A percentile compares a stretch with the other conserved stretches of the same genome.
Evolutionary conservation across 2,888 invertebrate species (phyloP).

Genomic region (Phyto melanocephala): DNA sequence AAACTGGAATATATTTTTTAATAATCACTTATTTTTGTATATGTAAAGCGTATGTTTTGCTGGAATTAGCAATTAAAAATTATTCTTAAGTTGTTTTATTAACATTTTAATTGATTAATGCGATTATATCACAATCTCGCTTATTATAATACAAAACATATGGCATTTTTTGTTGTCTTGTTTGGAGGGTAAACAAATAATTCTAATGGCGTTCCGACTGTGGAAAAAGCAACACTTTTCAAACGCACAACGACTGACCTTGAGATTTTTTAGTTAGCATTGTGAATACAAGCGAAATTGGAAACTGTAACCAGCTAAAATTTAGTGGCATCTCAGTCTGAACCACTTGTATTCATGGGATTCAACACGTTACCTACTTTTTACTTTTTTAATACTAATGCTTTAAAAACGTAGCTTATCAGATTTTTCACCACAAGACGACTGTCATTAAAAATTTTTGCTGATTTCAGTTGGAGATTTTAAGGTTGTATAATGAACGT

Average conservation of each 20-base stretch:
- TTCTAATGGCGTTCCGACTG: constrained; percentile 9
- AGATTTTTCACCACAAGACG: not conserved
- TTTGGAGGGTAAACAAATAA: not conserved
- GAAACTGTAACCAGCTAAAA: not conserved
- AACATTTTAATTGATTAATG: too few relatives aligned
- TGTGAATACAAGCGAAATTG: not conserved
- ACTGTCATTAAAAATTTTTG: not conserved
- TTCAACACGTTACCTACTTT: not conserved
- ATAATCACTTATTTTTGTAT: too few relatives aligned
- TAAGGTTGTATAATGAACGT: not conserved
- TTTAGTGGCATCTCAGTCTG: not conserved
- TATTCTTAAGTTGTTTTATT: too few relatives aligned
- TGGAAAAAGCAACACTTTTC: constrained; percentile 32
- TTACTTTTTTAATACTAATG: not conserved
- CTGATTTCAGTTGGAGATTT: constrained; percentile 14
- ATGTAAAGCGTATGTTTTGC: too few relatives aligned
- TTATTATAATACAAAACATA: too few relatives aligned
- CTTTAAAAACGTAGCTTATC: not conserved
- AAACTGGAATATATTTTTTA: too few relatives aligned
- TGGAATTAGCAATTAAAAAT: too few relatives aligned
- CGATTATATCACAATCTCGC: too few relatives aligned
- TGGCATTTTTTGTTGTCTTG: not conserved
- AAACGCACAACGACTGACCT: not conserved
- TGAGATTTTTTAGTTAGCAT: constrained; percentile 8
- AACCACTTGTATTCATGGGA: not conserved